Percentiles rank a stretch among this genome's conserved stretches.
phyloP scores from a whole-genome alignment of 92 coral and sea anemone species.

The Epizoanthus ramosus region DNA sequence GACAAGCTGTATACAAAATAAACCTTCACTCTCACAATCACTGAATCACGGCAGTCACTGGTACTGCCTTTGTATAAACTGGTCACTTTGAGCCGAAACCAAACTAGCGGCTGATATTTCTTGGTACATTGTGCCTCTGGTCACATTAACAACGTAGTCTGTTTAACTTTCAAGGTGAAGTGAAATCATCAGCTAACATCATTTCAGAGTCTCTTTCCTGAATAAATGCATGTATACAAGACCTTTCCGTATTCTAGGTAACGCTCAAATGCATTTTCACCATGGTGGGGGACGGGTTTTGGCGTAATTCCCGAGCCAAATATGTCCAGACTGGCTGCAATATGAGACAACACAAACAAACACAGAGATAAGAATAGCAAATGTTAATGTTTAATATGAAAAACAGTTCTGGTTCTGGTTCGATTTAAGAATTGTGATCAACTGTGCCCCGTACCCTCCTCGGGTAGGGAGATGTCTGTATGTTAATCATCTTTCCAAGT shows the following conservation, averaged over 20 bases:
- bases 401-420: background rate
- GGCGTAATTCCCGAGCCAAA: conserved; percentile 2
- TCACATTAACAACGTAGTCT: conserved; percentile 19
- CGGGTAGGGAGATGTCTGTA: conserved; percentile 24
- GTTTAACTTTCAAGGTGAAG: conserved; percentile 33
- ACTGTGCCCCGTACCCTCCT: background rate
- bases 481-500: conserved; percentile 15
- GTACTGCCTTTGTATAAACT: background rate
- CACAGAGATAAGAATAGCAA: background rate
- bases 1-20: conserved; percentile 13
- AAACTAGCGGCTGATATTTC: background rate
- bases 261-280: conserved; percentile 64
- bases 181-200: conserved; percentile 40
- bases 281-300: conserved; percentile 43
- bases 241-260: conserved; percentile 74
- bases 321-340: conserved; percentile 28
- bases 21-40: conserved; percentile 24
- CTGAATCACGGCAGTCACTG: background rate
- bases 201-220: conserved; percentile 45
- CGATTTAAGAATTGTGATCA: background rate
- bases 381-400: conserved; percentile 7
- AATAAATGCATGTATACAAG: conserved; percentile 75
- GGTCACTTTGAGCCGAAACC: background rate
- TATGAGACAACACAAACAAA: conserved; percentile 15
- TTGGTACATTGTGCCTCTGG: background rate